Evolutionary conservation across 2,888 invertebrate genomes (phyloP), one percentile per base, ranked within the genome.

Genomic region (Microplitis manilae): DNA sequence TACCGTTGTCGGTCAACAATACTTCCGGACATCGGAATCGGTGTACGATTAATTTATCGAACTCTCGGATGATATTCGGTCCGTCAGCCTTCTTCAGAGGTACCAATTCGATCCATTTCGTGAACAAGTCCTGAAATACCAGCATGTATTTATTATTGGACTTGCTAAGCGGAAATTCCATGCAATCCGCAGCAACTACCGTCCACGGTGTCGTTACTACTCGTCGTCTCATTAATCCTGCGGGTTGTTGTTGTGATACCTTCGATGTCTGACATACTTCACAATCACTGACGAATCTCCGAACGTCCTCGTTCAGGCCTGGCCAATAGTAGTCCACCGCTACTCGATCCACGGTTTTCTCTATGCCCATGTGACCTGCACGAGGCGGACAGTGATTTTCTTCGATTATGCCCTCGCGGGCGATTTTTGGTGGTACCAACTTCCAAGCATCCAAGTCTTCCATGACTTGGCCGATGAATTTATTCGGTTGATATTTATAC

Each of bases 281-380:
- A 73, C 86, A 87, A 0, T 72, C 71, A 1, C 73, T 60, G 5
- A 87, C 83, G 68, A 82, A 87, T 1, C 65, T 68, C 0, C 75
- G 69, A 0, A 85, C 79, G n/a, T 86, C 81, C 5, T 71, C 50
- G 2, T 68, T 59, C 73, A 82, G 77, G 1, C 81, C 78, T 6
- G 83, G 83, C 85, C 83, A 85, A 59, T 80, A 84, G 30, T 82
- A 84, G 5, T 62, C 30, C 6, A 64, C 61, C 0, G 69, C 59
- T 1, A 82, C 67, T 5, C 80, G 76, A 0, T 74, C 61, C 0
- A 81, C 20, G 0, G 83, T 86, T 41, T 83, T 83, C 0, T 80
- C 78, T 0, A 83, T 72, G 0, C 85, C 85, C 0, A 81, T 40
- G 59, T 86, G 85, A 0, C 82, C 85, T 0, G 84, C 79, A 8